Base-by-base conservation (phyloP, 2,113 vertebrate species). In the Sapajus apella region DNA sequence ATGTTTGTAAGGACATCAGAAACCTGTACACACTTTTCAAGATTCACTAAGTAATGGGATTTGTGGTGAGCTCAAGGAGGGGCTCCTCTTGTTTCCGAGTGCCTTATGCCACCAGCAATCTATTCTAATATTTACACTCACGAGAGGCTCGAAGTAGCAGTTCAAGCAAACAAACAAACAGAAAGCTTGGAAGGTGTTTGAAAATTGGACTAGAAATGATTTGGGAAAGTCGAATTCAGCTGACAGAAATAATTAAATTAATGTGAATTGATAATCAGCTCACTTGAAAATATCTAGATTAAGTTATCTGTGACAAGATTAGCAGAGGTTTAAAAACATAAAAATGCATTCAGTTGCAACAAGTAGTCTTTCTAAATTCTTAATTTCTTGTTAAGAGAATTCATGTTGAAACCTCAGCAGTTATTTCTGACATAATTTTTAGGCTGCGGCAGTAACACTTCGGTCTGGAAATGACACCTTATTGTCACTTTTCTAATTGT, bases 201-300 rank as follows among this genome's bases (percentile, higher is more conserved):
- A 43, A 90, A 87, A 81, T 76, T 90, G 50, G 64, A 90, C 85
- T 94, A 92, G 45, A 90, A 92, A 95, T 92, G 30, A 90, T 94
- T 92, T 94, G 55, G n/a, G 70, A 95, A 96, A 85, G 50, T 85
- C 87, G 58, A 96, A 90, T 89, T 87, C 81, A 92, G 66, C 70
- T 87, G 95, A 68, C 2, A n/a, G 79, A 95, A 87, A 47, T 92
- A 87, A 96, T 91, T 94, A 90, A 95, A 55, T n/a, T 77, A 47
- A 87, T 83, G 76, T 25, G 30, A 89, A 83, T 58, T 87, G 18
- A 66, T 86, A 30, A 85, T 14, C 2, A 91, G 79, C 84, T 87
- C 93, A 90, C 45, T 97, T 85, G 32, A 96, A 80, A 87, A 94
- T 83, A 88, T 95, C 45, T 81, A 88, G 32, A 92, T 94, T 94